Conservation (phyloP, 1,140 invertebrate species). For the Acromyrmex charruanus region DNA sequence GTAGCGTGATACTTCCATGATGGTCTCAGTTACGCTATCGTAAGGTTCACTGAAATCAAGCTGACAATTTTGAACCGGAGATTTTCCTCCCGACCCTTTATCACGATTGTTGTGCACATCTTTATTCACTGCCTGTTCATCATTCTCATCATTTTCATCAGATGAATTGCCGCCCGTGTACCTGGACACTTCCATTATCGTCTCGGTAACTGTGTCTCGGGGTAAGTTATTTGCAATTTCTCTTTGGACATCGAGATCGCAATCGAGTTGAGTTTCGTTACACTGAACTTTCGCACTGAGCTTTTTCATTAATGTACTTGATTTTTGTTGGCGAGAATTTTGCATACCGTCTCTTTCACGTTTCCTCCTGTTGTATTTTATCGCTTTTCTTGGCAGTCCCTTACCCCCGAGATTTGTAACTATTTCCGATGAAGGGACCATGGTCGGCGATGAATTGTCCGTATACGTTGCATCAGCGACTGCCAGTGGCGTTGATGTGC, state of each 20-base stretch:
- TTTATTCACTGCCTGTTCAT: conserved; percentile 33
- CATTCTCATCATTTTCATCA: conserved; percentile 53
- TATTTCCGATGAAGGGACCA: conserved; percentile 28
- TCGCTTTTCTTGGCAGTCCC: conserved; percentile 67
- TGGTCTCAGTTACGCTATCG: conserved; percentile 79
- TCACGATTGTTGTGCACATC: conserved; percentile 12
- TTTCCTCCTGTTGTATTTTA: conserved; percentile 78
- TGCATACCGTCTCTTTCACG: conserved; percentile 51
- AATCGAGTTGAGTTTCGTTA: conserved; percentile 50
- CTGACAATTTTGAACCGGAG: conserved; percentile 49
- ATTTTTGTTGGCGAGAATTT: conserved; percentile 69
- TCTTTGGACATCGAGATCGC: conserved; percentile 27
- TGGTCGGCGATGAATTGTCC: conserved; percentile 3
- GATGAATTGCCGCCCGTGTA: conserved; percentile 70
- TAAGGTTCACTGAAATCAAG: conserved; percentile 66
- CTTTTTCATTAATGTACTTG: conserved; percentile 51
- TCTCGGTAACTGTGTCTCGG: conserved; percentile 82
- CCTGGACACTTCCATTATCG: conserved; percentile 84
- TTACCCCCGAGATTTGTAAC: conserved; percentile 53
- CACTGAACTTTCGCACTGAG: conserved; percentile 50
- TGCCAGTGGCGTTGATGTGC: conserved; percentile 21
- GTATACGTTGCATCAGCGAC: conserved; percentile 19
- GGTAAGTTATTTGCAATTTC: conserved; percentile 39
- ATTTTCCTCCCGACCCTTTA: conserved; percentile 10
- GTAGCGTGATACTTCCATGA: conserved; percentile 79